Evolutionary conservation across 37 sponge, comb jelly and placozoan species (phyloP).

Genomic region (Ephydatia muelleri): DNA sequence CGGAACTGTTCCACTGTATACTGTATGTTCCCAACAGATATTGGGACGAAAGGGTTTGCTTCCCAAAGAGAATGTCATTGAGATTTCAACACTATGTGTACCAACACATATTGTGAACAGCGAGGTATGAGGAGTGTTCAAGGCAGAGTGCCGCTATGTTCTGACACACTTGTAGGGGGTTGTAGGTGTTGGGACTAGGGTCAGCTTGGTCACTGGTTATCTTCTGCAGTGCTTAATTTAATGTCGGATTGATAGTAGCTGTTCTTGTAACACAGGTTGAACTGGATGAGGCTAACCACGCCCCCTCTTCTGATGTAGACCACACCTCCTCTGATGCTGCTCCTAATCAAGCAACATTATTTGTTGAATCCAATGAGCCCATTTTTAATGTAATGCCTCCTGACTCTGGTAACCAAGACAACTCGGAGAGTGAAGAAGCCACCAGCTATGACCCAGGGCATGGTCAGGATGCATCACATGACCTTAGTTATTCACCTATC

Average conservation of each 20-base stretch:
- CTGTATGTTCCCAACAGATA: neutral
- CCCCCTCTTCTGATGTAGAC: neutral
- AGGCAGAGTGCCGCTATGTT: too few relatives aligned
- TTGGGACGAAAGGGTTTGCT: constrained; percentile 47
- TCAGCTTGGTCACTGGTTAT: too few relatives aligned
- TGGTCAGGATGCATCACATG: neutral
- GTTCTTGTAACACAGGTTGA: too few relatives aligned
- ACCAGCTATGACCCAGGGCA: neutral
- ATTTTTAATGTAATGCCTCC: neutral
- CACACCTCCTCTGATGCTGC: neutral
- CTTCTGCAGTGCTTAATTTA: too few relatives aligned
- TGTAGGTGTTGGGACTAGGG: too few relatives aligned
- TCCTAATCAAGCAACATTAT: too few relatives aligned
- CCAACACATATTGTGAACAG: neutral
- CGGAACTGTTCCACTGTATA: neutral
- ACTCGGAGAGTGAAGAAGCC: neutral
- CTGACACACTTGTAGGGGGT: too few relatives aligned
- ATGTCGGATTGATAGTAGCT: too few relatives aligned
- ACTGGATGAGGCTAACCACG: neutral
- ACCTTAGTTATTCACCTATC: too few relatives aligned
- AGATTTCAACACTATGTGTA: neutral
- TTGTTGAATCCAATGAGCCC: neutral
- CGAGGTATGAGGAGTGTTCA: neutral
- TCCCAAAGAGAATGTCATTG: constrained; percentile 10
- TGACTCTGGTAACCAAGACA: neutral